These are phyloP conservation scores for Orientallactaga bullata DNA, from an alignment of 2,113 vertebrate genomes.

Conservation along the genomic window DNA sequence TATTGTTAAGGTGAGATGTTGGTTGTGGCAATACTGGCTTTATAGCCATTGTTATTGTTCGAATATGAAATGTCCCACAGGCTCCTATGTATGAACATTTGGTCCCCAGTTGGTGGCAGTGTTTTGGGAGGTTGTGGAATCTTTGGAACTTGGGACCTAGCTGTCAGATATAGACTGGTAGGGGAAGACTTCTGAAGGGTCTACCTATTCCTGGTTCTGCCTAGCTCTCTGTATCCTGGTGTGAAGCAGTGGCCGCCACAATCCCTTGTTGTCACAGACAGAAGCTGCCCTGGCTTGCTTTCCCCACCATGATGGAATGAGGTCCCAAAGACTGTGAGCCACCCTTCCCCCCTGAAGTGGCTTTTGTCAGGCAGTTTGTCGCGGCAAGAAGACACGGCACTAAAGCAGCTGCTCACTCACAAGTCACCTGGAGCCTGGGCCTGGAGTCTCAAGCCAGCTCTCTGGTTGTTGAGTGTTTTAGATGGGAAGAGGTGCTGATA, in stretches of 20 bases:
- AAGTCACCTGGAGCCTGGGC: neutral
- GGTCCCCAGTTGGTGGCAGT: neutral
- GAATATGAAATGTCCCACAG: neutral
- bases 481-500: neutral
- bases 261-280: neutral
- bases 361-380: neutral
- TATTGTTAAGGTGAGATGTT: neutral
- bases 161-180: neutral
- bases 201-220: neutral
- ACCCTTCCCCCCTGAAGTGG: neutral
- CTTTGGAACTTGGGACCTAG: neutral
- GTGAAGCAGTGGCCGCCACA: neutral
- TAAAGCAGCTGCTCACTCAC: neutral
- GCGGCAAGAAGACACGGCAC: neutral
- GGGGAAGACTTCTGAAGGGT: neutral
- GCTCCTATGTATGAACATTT: neutral
- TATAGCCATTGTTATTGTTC: neutral
- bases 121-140: neutral
- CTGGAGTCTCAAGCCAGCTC: neutral
- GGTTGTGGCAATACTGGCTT: neutral
- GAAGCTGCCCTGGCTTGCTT: neutral
- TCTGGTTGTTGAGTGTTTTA: neutral
- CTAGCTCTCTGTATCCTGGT: neutral
- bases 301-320: neutral
- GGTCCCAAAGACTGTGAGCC: too few relatives aligned